Evolutionary conservation across 2,888 invertebrate genomes (phyloP), one percentile per base, ranked within the genome.

Genomic region (Amphimallon solstitiale): DNA sequence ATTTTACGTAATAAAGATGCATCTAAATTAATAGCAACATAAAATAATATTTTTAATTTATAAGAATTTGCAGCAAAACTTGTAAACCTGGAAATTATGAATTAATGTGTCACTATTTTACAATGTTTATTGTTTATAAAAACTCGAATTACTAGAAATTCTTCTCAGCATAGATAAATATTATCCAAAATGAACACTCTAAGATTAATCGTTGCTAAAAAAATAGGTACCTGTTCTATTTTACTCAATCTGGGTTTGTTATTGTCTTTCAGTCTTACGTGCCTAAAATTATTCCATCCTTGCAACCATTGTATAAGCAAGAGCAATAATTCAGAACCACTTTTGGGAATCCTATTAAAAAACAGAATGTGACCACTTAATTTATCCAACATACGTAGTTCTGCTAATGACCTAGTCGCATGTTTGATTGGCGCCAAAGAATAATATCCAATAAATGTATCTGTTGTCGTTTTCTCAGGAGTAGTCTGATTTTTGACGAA

Each of bases 241-340:
- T 79, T 74, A 34, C 66, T 77, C 29, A 84, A 73, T 62, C 73
- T 73, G 61, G 78, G 70, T 45, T 72, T 74, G 60, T 77, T 74
- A 4, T 77, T 76, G 15, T 80, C 81, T 68, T 78, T 80, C 64
- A 88, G 78, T 66, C 87, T 79, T 59, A 87, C 80, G 71, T 89
- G 88, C 66, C 84, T 84, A 74, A 87, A 89, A 63, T 83, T 85
- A 76, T 89, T 88, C 69, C 76, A 76, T n/a, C 86, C 86, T 75
- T 87, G 86, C 65, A 88, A 79, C 77, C 85, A 85, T 73, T 88
- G 86, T 63, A 89, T 74, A 23, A 89, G 78, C 68, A 87, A 77
- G n/a, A 87, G 85, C 56, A 88, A 76, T 73, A 87, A 81, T 76
- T 88, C 88, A 2, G 86, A 84, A 10, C 88, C 89, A 45, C 86